Evolutionary conservation across 2,888 invertebrate species (phyloP), one percentile per base, ranked within the genome.

Genomic region (Drepana falcataria): DNA sequence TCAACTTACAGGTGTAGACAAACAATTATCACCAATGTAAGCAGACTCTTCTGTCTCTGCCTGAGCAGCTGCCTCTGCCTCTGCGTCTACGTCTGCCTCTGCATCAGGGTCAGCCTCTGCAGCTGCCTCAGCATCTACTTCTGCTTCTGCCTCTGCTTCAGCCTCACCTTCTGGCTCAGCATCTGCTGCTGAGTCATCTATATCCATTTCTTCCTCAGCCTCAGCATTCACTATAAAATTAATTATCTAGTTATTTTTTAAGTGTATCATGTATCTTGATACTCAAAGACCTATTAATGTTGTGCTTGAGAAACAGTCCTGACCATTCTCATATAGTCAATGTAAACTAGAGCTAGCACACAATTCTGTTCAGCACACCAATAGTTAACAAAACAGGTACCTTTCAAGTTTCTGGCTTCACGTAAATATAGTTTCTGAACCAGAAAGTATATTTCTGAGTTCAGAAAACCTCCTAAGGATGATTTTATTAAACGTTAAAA

Each of bases 21-120:
- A 72, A 56, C 91, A 91, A 63, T 91, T 91, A 63, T 91, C 91
- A 52, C 91, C 91, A 56, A 91, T 90, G 63, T 91, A 91, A 4
- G 87, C 82, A 5, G 88, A 83, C 54, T 82, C 87, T 73, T 89
- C 89, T 52, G 83, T 77, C 21, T 65, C 82, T 21, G 81, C 76
- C 1, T 83, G 85, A 7, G 83, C 77, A 47, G 86, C 75, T 6
- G 87, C 89, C 76, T 91, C 91, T 55, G 90, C 81, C 57, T 91
- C 91, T 90, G 90, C 90, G 64, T 88, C 89, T 63, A 89, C 89
- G 56, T 88, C 89, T 21, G 81, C 67, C 47, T 84, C 85, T 35
- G 79, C 81, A 65, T 82, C 89, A 52, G 83, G 77, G n/a, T 65
- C 82, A 21, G 81, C 76, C 1, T 83, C 85, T 9, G 83, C 77